These are phyloP conservation scores for Plotosus lineatus DNA, from an alignment of 2,113 vertebrate genomes.

Conservation along the genomic window DNA sequence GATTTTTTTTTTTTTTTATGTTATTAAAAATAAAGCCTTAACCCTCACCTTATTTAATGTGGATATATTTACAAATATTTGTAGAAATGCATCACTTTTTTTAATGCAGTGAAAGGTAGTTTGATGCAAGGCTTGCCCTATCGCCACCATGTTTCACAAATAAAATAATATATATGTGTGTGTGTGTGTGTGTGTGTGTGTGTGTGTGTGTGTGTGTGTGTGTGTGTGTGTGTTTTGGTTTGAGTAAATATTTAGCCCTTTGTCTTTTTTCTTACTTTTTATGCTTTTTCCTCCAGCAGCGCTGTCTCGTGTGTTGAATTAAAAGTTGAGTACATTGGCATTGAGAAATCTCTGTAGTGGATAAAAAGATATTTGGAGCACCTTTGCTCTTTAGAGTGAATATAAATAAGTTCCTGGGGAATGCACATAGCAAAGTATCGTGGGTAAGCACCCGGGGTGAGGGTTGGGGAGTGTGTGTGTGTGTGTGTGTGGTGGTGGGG, in stretches of 20 bases:
- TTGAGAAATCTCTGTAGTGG: slow-evolving; percentile 37
- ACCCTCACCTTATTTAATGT: not conserved
- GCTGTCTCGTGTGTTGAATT: slow-evolving; percentile 22
- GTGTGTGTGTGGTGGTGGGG: not conserved
- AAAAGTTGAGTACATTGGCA: slow-evolving; percentile 15
- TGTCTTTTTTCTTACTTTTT: not conserved
- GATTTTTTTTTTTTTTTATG: not conserved
- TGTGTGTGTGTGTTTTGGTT: not conserved
- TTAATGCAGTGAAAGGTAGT: not conserved
- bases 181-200: no score
- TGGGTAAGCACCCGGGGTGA: slow-evolving; percentile 53
- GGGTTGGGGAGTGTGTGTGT: not conserved
- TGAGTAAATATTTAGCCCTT: not conserved
- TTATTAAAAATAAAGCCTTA: not conserved
- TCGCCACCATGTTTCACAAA: not conserved
- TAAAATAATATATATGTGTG: not conserved
- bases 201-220: no score
- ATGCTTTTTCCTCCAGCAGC: not conserved
- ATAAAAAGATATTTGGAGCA: slow-evolving; percentile 52
- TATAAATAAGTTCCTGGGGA: slow-evolving; percentile 60
- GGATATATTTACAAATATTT: not conserved
- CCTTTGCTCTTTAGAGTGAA: slow-evolving; percentile 45
- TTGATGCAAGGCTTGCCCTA: not conserved
- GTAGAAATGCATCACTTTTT: not conserved
- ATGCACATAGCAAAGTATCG: slow-evolving; percentile 19